These are phyloP conservation scores for Micromesistius poutassou DNA, from an alignment of 2,797 vertebrate species.

Conservation along the genomic window DNA sequence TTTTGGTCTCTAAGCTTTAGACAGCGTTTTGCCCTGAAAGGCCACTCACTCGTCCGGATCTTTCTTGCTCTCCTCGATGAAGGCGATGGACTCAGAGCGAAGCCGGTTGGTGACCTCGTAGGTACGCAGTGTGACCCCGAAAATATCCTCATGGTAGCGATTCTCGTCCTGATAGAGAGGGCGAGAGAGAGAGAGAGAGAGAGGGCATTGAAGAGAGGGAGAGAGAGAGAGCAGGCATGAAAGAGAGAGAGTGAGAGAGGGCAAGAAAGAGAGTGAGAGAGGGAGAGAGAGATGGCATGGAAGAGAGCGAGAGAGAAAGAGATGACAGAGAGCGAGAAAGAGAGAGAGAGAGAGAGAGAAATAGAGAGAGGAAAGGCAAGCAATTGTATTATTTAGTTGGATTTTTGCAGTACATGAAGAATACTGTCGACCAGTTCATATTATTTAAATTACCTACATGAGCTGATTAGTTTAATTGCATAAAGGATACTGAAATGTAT, in stretches of 20 bases:
- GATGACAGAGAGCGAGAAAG: not conserved
- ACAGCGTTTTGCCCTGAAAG: not conserved
- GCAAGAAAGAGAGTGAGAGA: too few relatives aligned
- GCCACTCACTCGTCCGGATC: constrained; percentile 89
- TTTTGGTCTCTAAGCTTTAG: constrained; percentile 52
- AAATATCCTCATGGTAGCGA: constrained; percentile 97
- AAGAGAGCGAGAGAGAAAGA: not conserved
- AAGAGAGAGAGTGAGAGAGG: not conserved
- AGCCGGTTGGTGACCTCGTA: constrained; percentile 98
- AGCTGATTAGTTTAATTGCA: not conserved
- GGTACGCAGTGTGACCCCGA: constrained; percentile 94
- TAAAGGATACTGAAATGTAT: not conserved
- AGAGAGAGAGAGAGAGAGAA: not conserved
- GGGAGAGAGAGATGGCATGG: constrained; percentile 2
- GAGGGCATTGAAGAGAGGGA: not conserved
- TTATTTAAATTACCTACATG: not conserved
- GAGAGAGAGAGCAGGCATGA: not conserved
- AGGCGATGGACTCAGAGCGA: constrained; percentile 97
- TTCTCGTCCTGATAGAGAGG: constrained; percentile 84
- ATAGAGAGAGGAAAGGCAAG: too few relatives aligned
- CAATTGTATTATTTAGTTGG: not conserved
- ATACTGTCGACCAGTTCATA: not conserved
- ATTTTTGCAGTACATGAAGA: not conserved
- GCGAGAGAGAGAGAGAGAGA: not conserved
- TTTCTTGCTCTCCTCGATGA: constrained; percentile 97